Base-by-base conservation (phyloP, 1,140 invertebrate species). In the Chymomyza costata region DNA sequence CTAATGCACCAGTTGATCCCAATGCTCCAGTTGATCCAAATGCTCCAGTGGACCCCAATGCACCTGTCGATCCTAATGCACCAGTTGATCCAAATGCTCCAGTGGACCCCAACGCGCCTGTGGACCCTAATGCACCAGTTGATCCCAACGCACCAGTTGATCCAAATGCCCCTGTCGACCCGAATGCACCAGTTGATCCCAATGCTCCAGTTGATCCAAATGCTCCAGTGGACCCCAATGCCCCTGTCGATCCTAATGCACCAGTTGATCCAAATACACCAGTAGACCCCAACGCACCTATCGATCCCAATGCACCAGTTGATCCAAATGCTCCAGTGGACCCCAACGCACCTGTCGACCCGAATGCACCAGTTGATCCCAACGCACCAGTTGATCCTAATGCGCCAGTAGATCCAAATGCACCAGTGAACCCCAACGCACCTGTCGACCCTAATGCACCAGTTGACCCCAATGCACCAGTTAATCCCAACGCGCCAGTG, bases 401-500 rank as follows among this genome's bases (percentile, higher is more conserved):
- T 17, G 35, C 25, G 7, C 41, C 43, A 11, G 40, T 25, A 1
- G 48, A 32, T 3, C 49, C 43, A 0, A 56, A 51, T 6, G 49
- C 52, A 11, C 49, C 49, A 16, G 49, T 51, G 0, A 34, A 19
- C n/a, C 56, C 21, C 11, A 63, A 44, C 8, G 37, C 25, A 1
- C 48, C 45, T 13, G 45, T 50, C 0, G 54, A 57, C 43, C 54
- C 54, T 1, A 50, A 49, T 6, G 30, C 47, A 8, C 47, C 60
- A 39, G 35, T 44, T 0, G 45, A 35, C 6, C 32, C 34, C 7
- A 31, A 41, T 14, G 13, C 38, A 3, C 49, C 49, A 32, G 50
- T 37, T 1, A 18, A 44, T 17, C 43, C 34, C 15, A 18, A 11
- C 11, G 7, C 32, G 15, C n/a, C 34, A 32, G n/a, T 35, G 15